A percentile compares a stretch with the other conserved stretches of the same genome.
Evolutionary conservation across 1,140 invertebrate species (phyloP).

Genomic region (Aethina tumida): DNA sequence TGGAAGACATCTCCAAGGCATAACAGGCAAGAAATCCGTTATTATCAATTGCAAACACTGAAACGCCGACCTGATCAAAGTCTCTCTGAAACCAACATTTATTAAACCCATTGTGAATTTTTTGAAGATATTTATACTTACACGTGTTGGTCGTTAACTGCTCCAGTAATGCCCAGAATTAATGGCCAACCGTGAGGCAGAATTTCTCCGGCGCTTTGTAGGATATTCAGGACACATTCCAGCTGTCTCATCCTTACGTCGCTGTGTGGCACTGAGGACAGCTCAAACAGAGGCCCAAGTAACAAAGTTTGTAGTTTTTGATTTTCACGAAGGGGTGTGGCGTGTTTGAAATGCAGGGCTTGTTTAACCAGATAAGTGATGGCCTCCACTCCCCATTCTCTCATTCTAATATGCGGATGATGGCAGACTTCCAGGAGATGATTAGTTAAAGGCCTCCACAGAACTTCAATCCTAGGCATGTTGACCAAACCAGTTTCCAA

Average conservation of each 20-base stretch:
- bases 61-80: slow-evolving; percentile 85
- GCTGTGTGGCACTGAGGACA: slow-evolving; percentile 79
- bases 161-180: slow-evolving; percentile 88
- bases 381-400: slow-evolving; percentile 96
- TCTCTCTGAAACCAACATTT: slow-evolving; percentile 59
- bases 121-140: slow-evolving; percentile 35
- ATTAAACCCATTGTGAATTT: neutral
- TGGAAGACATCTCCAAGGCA: slow-evolving; percentile 81
- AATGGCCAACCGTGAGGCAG: slow-evolving; percentile 90
- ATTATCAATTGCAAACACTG: slow-evolving; percentile 93
- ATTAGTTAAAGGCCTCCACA: slow-evolving; percentile 94
- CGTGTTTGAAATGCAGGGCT: slow-evolving; percentile 81
- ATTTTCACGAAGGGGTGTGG: slow-evolving; percentile 73
- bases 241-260: slow-evolving; percentile 93
- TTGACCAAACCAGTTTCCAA: slow-evolving; percentile 94
- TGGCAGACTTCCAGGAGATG: slow-evolving; percentile 93
- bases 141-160: slow-evolving; percentile 87
- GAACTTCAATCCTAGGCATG: slow-evolving; percentile 82
- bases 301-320: slow-evolving; percentile 80
- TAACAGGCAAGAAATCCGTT: slow-evolving; percentile 86
- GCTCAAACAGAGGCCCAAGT: slow-evolving; percentile 77
- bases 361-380: slow-evolving; percentile 90
- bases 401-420: slow-evolving; percentile 89
- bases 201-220: slow-evolving; percentile 87
- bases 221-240: slow-evolving; percentile 85